These are phyloP conservation scores for Drosophila gaucha DNA, from an alignment of 2,888 invertebrate species.

Conservation along the genomic window DNA sequence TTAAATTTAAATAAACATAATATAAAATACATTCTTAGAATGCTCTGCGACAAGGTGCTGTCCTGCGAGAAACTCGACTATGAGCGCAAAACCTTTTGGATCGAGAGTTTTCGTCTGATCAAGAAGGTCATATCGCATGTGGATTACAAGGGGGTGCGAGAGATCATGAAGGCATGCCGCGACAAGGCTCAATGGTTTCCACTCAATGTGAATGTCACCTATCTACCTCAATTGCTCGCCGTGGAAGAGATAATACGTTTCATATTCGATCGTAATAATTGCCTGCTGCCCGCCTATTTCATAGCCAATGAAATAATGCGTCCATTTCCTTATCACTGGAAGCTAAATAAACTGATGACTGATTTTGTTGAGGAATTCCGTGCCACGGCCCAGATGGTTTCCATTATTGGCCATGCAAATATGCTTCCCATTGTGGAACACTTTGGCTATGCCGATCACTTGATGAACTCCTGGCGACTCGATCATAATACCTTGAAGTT, in stretches of 20 bases:
- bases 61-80: slow-evolving; percentile 93
- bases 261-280: slow-evolving; percentile 96
- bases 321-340: slow-evolving; percentile 91
- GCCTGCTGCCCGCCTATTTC: slow-evolving; percentile 96
- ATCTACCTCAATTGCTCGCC: slow-evolving; percentile 92
- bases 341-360: slow-evolving; percentile 93
- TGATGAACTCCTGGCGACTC: slow-evolving; percentile 96
- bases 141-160: slow-evolving; percentile 97
- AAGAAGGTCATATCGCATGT: slow-evolving; percentile 94
- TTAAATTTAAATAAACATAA: neutral
- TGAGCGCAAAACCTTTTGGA: slow-evolving; percentile 94
- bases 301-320: slow-evolving; percentile 98
- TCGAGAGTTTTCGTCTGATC: slow-evolving; percentile 93
- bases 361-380: slow-evolving; percentile 97
- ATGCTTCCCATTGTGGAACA: slow-evolving; percentile 98
- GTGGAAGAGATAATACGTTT: slow-evolving; percentile 93
- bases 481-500: slow-evolving; percentile 92
- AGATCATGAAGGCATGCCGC: slow-evolving; percentile 95
- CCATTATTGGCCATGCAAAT: slow-evolving; percentile 94
- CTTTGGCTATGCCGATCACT: slow-evolving; percentile 94
- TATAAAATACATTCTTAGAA: slow-evolving; percentile 84
- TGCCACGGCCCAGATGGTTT: slow-evolving; percentile 97
- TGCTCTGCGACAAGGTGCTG: slow-evolving; percentile 94
- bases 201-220: slow-evolving; percentile 90
- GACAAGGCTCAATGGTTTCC: slow-evolving; percentile 95